These are phyloP conservation scores for Lepidochrysops patricia DNA, from an alignment of 2,888 invertebrate species.

Conservation along the genomic window DNA sequence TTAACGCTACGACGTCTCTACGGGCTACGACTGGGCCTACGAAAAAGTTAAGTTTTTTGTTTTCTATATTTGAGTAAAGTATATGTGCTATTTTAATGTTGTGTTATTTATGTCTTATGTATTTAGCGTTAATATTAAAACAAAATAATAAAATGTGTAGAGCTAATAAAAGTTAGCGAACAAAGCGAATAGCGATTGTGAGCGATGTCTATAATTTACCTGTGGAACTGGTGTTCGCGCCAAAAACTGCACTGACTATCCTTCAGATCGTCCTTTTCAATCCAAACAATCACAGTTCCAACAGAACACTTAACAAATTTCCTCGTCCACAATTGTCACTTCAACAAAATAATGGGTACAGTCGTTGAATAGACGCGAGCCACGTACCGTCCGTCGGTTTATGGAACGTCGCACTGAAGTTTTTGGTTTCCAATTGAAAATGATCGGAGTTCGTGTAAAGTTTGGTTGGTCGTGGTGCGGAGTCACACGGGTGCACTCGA, in stretches of 20 bases:
- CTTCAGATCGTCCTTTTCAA: slow-evolving; percentile 28
- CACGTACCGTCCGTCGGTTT: not conserved
- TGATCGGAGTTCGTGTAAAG: slow-evolving; percentile 55
- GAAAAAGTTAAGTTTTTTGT: not conserved
- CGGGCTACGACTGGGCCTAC: not conserved
- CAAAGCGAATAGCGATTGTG: not conserved
- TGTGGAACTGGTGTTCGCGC: not conserved
- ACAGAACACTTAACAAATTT: slow-evolving; percentile 36
- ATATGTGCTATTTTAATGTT: not conserved
- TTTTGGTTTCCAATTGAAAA: slow-evolving; percentile 16
- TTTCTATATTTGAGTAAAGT: not conserved
- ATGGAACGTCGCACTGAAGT: not conserved
- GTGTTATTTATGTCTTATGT: not conserved
- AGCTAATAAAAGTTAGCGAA: not conserved
- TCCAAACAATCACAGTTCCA: slow-evolving; percentile 45
- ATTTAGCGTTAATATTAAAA: not conserved
- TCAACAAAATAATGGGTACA: slow-evolving; percentile 15
- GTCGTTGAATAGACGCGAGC: not conserved
- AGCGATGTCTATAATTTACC: not conserved
- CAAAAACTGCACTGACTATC: slow-evolving; percentile 16
- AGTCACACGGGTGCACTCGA: slow-evolving; percentile 35
- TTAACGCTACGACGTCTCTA: not conserved
- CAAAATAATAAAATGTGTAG: not conserved
- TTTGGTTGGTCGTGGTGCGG: slow-evolving; percentile 37
- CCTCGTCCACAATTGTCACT: slow-evolving; percentile 56